A percentile compares a stretch with the other conserved stretches of the same genome.
These are phyloP conservation scores for Stegastes partitus DNA, from an alignment of 2,113 vertebrate species.

Conservation along the genomic window DNA sequence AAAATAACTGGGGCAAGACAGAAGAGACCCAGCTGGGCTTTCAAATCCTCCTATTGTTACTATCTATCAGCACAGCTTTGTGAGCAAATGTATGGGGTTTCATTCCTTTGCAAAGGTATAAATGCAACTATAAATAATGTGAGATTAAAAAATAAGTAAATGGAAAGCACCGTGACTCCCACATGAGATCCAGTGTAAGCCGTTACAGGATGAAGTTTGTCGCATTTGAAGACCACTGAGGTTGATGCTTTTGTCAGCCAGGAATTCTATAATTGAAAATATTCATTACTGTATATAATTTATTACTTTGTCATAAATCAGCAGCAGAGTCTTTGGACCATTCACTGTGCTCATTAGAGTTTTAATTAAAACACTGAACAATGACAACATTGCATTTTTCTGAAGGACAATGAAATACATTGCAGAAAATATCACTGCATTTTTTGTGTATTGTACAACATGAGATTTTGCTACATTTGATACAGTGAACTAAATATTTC, in stretches of 20 bases:
- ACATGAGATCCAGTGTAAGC: constrained; percentile 3
- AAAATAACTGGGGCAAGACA: constrained; percentile 51
- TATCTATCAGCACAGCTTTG: not conserved
- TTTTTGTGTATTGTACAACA: not conserved
- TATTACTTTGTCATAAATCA: constrained; percentile 66
- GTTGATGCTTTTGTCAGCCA: constrained; percentile 49
- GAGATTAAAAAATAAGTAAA: not conserved
- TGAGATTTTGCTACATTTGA: not conserved
- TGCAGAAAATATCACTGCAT: not conserved
- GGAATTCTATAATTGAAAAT: constrained; percentile 63
- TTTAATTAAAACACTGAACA: constrained; percentile 68
- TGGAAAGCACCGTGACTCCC: not conserved
- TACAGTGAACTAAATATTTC: not conserved
- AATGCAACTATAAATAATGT: not conserved
- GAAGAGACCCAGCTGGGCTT: constrained; percentile 12
- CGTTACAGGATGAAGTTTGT: constrained; percentile 24
- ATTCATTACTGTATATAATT: constrained; percentile 67
- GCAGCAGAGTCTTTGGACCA: constrained; percentile 44
- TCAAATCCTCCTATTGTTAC: constrained; percentile 16
- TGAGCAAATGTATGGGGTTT: not conserved
- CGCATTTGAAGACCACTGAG: constrained; percentile 18
- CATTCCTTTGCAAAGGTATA: not conserved
- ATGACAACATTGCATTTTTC: constrained; percentile 45
- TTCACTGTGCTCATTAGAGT: constrained; percentile 44
- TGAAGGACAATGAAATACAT: constrained; percentile 38